Percentiles rank a stretch among this genome's conserved stretches.
These are phyloP conservation scores for Neolamprologus falcicula DNA, from an alignment of 2,113 vertebrate species.

Conservation along the genomic window DNA sequence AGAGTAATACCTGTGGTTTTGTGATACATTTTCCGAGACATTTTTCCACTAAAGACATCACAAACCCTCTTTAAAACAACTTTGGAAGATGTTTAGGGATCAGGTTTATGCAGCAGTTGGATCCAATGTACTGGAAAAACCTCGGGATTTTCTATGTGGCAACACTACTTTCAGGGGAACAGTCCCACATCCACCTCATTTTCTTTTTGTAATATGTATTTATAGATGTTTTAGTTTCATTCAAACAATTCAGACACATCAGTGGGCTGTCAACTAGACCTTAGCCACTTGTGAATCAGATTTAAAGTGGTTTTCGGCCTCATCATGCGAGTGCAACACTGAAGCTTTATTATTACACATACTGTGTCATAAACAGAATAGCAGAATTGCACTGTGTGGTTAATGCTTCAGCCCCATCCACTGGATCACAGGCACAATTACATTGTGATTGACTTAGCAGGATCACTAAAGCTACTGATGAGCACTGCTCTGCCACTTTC, in stretches of 20 bases:
- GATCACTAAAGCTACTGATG: conserved; percentile 33
- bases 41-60: conserved; percentile 27
- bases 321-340: neutral
- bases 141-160: neutral
- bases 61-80: conserved; percentile 1
- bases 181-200: neutral
- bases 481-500: conserved; percentile 2
- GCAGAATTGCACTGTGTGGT: conserved; percentile 35
- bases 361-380: conserved; percentile 35
- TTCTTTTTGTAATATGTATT: neutral
- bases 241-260: neutral
- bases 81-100: conserved; percentile 20
- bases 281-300: neutral
- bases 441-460: conserved; percentile 56
- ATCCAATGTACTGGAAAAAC: conserved; percentile 6
- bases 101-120: conserved; percentile 1
- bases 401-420: conserved; percentile 71
- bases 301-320: neutral
- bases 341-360: conserved; percentile 6
- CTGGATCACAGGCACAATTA: conserved; percentile 65
- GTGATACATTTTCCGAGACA: conserved; percentile 44
- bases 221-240: neutral
- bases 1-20: conserved; percentile 55
- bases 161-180: neutral
- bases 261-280: neutral